These are phyloP conservation scores for Triplophysa yarkandensis DNA, from an alignment of 2,797 vertebrate genomes.

Conservation along the genomic window DNA sequence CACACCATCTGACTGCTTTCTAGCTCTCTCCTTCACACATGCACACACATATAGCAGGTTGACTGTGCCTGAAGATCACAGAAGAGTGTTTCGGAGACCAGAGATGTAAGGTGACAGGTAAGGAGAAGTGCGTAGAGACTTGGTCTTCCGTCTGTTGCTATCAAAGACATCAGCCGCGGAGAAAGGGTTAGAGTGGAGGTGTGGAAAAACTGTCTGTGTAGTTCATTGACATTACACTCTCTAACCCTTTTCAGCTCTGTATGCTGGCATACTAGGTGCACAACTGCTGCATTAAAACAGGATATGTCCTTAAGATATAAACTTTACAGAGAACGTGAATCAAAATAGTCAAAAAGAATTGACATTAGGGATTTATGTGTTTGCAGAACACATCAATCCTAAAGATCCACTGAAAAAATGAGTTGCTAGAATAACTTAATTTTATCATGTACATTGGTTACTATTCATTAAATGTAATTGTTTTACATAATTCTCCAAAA, in stretches of 20 bases:
- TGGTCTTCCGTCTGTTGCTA: slow-evolving; percentile 32
- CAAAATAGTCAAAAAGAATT: too few relatives aligned
- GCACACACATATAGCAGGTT: background rate
- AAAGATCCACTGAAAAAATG: too few relatives aligned
- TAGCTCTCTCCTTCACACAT: background rate
- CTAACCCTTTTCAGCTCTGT: slow-evolving; percentile 10
- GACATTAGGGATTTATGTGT: background rate
- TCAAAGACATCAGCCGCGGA: slow-evolving; percentile 25
- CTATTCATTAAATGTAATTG: too few relatives aligned
- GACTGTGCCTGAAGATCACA: slow-evolving; percentile 39
- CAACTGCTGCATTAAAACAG: background rate
- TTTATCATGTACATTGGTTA: too few relatives aligned
- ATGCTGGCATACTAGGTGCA: background rate
- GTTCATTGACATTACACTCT: slow-evolving; percentile 21
- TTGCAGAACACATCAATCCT: background rate
- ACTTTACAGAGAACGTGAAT: too few relatives aligned
- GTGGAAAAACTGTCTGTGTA: slow-evolving; percentile 3
- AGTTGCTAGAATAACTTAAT: too few relatives aligned
- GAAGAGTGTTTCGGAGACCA: slow-evolving; percentile 15
- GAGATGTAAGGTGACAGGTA: slow-evolving; percentile 36
- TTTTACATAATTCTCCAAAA: too few relatives aligned
- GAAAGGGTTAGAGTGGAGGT: slow-evolving; percentile 11
- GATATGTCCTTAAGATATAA: background rate
- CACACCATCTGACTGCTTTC: slow-evolving; percentile 19
- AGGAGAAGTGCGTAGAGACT: slow-evolving; percentile 15